phyloP scores from a whole-genome alignment of 2,113 vertebrate species.

The Isurus oxyrinchus region DNA sequence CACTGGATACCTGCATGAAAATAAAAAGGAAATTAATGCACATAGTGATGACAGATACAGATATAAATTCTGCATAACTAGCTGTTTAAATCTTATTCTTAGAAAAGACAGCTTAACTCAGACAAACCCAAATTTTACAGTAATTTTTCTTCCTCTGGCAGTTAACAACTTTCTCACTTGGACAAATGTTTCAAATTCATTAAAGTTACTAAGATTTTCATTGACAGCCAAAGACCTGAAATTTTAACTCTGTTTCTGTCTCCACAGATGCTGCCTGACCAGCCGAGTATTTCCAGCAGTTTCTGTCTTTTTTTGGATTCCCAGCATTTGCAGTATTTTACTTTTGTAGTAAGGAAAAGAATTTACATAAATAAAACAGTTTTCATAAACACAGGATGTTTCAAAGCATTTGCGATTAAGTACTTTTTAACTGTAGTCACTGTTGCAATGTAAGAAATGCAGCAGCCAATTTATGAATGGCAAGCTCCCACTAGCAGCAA shows the following conservation, averaged over 20 bases:
- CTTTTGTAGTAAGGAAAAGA: background rate
- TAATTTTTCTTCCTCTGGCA: background rate
- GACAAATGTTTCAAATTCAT: background rate
- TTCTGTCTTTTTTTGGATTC: too few relatives aligned
- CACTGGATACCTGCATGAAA: background rate
- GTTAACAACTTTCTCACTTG: background rate
- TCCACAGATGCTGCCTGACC: too few relatives aligned
- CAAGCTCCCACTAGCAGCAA: background rate
- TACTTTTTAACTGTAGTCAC: background rate
- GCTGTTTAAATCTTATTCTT: background rate
- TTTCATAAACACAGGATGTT: background rate
- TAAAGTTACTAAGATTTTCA: background rate
- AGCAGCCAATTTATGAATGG: background rate
- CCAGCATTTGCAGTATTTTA: too few relatives aligned
- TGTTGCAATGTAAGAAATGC: background rate
- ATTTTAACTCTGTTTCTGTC: too few relatives aligned
- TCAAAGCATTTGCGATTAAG: background rate
- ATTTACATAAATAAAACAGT: background rate
- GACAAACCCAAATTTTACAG: background rate
- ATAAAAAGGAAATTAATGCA: background rate
- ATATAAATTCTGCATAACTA: background rate
- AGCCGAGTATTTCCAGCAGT: too few relatives aligned
- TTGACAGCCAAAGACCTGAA: too few relatives aligned
- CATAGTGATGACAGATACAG: too few relatives aligned
- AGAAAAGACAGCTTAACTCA: background rate